Conservation (phyloP, 2,888 invertebrate species). For the Operophtera brumata region DNA sequence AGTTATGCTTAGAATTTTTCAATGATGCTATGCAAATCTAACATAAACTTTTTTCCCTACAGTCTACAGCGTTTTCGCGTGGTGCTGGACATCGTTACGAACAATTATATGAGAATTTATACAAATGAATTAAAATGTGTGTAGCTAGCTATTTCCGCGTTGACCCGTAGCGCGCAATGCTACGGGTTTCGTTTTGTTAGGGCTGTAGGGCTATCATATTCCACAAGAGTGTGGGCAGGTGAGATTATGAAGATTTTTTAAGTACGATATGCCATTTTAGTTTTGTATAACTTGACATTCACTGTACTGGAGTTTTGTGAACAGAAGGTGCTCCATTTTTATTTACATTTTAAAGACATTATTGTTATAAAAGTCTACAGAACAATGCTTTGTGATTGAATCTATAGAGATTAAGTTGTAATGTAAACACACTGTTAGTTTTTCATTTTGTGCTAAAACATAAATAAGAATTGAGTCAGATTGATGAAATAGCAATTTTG, state of each 20-base stretch:
- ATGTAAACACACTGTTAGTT: conserved; percentile 15
- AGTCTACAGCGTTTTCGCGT: conserved; percentile 78
- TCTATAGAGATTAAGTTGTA: neutral
- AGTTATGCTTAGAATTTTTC: conserved; percentile 72
- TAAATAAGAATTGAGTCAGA: conserved; percentile 1
- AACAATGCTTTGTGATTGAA: neutral
- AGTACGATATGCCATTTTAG: conserved; percentile 69
- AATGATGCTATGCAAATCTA: conserved; percentile 70
- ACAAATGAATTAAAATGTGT: conserved; percentile 72
- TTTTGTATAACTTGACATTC: conserved; percentile 51
- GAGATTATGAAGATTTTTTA: conserved; percentile 77
- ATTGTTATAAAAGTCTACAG: conserved; percentile 3
- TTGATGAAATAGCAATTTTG: conserved; percentile 20
- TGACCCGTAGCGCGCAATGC: conserved; percentile 82
- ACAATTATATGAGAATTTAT: conserved; percentile 67
- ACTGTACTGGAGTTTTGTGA: conserved; percentile 38
- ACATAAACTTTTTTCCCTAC: conserved; percentile 79
- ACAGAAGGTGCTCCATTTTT: conserved; percentile 42
- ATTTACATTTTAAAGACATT: conserved; percentile 30
- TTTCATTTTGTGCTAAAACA: conserved; percentile 9
- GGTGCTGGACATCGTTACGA: conserved; percentile 76
- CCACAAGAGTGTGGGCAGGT: conserved; percentile 77
- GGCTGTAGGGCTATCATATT: conserved; percentile 70
- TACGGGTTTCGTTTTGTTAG: conserved; percentile 79
- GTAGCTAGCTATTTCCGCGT: conserved; percentile 78